phyloP scores from a whole-genome alignment of 2,888 invertebrate genomes.

The Subacronicta megacephala region DNA sequence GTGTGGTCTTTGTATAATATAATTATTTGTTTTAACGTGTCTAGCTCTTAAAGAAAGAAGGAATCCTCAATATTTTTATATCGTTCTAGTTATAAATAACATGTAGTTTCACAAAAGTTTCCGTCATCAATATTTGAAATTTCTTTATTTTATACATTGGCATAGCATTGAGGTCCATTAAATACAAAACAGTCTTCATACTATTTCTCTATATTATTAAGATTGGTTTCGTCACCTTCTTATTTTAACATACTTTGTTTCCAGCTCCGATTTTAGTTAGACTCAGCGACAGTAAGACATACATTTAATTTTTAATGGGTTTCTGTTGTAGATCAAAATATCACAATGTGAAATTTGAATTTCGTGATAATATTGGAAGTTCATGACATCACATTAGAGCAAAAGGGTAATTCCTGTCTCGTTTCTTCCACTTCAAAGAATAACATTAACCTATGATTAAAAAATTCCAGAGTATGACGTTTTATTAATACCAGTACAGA shows the following conservation, averaged over 20 bases:
- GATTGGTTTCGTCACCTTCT: neutral
- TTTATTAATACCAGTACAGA: constrained; percentile 73
- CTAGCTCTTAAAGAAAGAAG: neutral
- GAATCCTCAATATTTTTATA: too few relatives aligned
- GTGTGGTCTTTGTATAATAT: constrained; percentile 10
- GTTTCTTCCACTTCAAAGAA: neutral
- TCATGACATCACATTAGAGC: too few relatives aligned
- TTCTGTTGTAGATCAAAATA: neutral
- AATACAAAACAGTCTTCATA: too few relatives aligned
- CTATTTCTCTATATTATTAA: neutral
- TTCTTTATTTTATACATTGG: too few relatives aligned
- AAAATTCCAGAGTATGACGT: constrained; percentile 72
- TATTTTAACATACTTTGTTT: constrained; percentile 27
- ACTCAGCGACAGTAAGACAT: constrained; percentile 24
- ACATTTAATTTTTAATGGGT: constrained; percentile 8
- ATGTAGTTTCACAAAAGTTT: neutral
- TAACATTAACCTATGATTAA: neutral
- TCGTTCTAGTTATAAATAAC: too few relatives aligned
- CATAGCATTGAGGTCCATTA: too few relatives aligned
- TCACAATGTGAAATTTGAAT: neutral
- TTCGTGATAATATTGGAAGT: too few relatives aligned
- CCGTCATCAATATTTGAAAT: neutral
- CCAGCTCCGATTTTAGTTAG: constrained; percentile 18
- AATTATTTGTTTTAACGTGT: neutral
- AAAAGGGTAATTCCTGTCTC: too few relatives aligned